Percentiles rank a stretch among this genome's conserved stretches.
Conservation (phyloP, 1,140 invertebrate genomes). For the Melipona quadrifasciata region DNA sequence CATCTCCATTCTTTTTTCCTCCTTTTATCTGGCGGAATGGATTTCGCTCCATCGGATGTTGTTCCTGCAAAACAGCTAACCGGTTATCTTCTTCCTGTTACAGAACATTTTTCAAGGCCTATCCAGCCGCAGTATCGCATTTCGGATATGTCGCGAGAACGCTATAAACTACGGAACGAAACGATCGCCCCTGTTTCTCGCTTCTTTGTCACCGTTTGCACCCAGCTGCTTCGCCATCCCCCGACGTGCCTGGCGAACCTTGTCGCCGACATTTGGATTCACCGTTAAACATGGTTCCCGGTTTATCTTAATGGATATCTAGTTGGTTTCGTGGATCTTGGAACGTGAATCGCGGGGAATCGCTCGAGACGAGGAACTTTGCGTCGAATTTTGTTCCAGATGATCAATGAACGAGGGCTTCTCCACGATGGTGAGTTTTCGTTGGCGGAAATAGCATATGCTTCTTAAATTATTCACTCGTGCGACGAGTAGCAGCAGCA, state of each 20-base stretch:
- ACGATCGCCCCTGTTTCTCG: slow-evolving; percentile 63
- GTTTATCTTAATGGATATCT: slow-evolving; percentile 72
- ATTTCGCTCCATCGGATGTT: slow-evolving; percentile 37
- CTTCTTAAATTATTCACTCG: not conserved
- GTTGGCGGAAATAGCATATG: not conserved
- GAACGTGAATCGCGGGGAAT: not conserved
- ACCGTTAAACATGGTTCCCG: slow-evolving; percentile 65
- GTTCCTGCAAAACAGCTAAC: slow-evolving; percentile 26
- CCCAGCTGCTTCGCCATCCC: slow-evolving; percentile 8
- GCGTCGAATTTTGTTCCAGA: not conserved
- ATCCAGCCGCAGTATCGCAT: slow-evolving; percentile 58
- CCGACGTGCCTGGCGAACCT: slow-evolving; percentile 4
- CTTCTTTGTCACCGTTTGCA: slow-evolving; percentile 49
- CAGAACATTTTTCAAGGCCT: slow-evolving; percentile 64
- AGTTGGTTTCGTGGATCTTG: slow-evolving; percentile 29
- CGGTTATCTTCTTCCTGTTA: slow-evolving; percentile 42
- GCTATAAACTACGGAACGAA: slow-evolving; percentile 64
- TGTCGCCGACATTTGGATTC: slow-evolving; percentile 67
- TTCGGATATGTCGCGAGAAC: slow-evolving; percentile 51
- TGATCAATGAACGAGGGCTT: not conserved
- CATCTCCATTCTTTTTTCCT: not conserved
- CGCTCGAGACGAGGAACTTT: not conserved
- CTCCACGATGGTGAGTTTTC: not conserved
- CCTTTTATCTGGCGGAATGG: slow-evolving; percentile 9
- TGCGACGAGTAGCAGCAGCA: too few relatives aligned